Percentiles rank a stretch among this genome's conserved stretches.
Evolutionary conservation across 1,140 invertebrate species (phyloP).

Genomic region (Palaemon carinicauda): DNA sequence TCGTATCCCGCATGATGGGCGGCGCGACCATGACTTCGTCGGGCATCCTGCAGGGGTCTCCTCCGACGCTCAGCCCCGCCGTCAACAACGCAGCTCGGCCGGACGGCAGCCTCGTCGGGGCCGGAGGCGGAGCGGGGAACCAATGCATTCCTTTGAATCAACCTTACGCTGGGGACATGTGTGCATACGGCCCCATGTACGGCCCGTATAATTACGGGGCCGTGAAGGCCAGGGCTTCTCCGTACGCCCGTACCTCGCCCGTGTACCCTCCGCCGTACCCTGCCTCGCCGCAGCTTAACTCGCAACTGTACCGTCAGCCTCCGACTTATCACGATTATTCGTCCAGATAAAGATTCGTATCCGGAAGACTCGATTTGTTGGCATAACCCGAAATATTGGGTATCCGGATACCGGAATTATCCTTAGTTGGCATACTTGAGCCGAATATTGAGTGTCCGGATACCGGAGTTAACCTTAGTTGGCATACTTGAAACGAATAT

Average conservation of each 20-base stretch:
- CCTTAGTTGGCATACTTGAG: too few species aligned
- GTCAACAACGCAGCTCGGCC: not conserved
- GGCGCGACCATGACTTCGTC: conserved; percentile 15
- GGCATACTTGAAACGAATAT: too few species aligned
- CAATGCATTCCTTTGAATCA: conserved; percentile 45
- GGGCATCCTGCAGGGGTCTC: not conserved
- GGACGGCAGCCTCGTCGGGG: not conserved
- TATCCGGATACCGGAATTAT: too few species aligned
- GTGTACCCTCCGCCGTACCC: conserved; percentile 48
- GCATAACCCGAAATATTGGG: too few species aligned
- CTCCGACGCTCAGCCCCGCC: too few species aligned
- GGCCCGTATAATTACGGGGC: conserved; percentile 23
- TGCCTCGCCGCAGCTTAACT: conserved; percentile 34
- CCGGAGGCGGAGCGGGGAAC: not conserved
- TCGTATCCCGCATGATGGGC: conserved; percentile 43
- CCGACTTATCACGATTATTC: conserved; percentile 47
- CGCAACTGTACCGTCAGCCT: conserved; percentile 43
- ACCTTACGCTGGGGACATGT: conserved; percentile 50
- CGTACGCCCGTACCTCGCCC: conserved; percentile 44
- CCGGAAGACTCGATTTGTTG: not conserved
- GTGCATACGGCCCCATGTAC: conserved; percentile 47
- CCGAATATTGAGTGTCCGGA: too few species aligned
- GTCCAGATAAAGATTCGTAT: conserved; percentile 23
- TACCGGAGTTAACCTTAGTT: too few species aligned
- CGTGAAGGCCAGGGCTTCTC: conserved; percentile 32